A percentile compares a stretch with the other conserved stretches of the same genome.
phyloP scores from a whole-genome alignment of 2,797 vertebrate genomes.

The Lacerta bilineata region DNA sequence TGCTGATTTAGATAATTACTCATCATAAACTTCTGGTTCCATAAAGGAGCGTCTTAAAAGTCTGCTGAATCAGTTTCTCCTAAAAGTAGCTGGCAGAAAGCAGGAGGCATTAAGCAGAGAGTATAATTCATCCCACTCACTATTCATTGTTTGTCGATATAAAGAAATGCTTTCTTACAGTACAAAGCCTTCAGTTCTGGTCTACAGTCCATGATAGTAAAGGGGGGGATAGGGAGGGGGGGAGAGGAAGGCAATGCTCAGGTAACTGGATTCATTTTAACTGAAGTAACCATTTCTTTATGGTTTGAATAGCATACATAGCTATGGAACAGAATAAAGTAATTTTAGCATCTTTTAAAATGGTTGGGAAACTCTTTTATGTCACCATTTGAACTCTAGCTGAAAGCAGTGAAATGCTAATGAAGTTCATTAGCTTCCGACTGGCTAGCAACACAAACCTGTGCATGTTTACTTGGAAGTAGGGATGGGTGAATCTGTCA shows the following conservation, averaged over 20 bases:
- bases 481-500: too few species aligned
- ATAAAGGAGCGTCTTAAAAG: background rate
- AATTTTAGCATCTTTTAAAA: background rate
- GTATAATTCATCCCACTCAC: slow-evolving; percentile 1
- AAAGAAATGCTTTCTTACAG: background rate
- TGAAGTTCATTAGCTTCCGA: too few species aligned
- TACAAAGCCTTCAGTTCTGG: background rate
- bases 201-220: background rate
- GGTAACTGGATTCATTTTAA: background rate
- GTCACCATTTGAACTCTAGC: background rate
- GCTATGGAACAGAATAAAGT: background rate
- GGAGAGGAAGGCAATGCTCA: background rate
- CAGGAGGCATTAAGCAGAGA: slow-evolving; percentile 8
- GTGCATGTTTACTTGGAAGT: too few species aligned
- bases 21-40: slow-evolving; percentile 20
- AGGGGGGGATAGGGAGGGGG: background rate
- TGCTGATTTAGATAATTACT: slow-evolving; percentile 28
- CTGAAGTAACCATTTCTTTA: slow-evolving; percentile 7
- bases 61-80: slow-evolving; percentile 33
- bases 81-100: slow-evolving; percentile 3
- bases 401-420: too few species aligned
- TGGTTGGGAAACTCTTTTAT: background rate
- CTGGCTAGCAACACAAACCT: too few species aligned
- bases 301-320: background rate
- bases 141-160: background rate